phyloP scores from a whole-genome alignment of 2,797 vertebrate genomes.

The Arctocebus calabarensis region DNA sequence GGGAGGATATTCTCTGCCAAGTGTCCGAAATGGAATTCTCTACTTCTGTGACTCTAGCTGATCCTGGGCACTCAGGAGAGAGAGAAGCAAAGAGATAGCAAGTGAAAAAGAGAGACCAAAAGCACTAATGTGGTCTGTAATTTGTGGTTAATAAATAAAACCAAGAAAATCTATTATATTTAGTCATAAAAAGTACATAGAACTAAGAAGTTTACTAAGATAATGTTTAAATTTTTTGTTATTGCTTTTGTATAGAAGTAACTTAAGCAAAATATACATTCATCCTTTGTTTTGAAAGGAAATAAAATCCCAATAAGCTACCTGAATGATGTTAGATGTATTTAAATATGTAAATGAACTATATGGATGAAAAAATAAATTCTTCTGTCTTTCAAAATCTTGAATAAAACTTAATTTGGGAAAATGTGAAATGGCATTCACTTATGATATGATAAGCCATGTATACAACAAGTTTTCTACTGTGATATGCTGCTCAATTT shows the following conservation, averaged over 20 bases:
- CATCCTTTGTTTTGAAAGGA: not conserved
- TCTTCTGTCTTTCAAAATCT: not conserved
- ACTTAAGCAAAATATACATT: not conserved
- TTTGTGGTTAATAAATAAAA: not conserved
- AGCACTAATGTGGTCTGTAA: not conserved
- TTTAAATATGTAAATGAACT: not conserved
- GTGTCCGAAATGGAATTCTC: slow-evolving; percentile 41
- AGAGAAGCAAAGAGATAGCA: not conserved
- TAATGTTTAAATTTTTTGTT: not conserved
- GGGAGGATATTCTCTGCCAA: slow-evolving; percentile 61
- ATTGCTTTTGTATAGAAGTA: not conserved
- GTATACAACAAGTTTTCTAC: not conserved
- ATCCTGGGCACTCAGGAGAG: not conserved
- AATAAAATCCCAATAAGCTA: not conserved
- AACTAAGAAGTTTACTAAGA: slow-evolving; percentile 6
- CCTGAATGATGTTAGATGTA: not conserved
- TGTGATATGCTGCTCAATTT: not conserved
- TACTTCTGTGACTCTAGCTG: slow-evolving; percentile 16
- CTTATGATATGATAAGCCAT: not conserved
- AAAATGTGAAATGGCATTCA: not conserved
- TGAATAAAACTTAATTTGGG: not conserved
- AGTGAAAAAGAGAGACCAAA: not conserved
- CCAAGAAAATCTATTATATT: not conserved
- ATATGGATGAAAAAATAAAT: not conserved
- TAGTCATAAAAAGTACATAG: slow-evolving; percentile 11